These are phyloP conservation scores for Oryctes rhinoceros DNA, from an alignment of 1,140 invertebrate genomes.

Conservation along the genomic window DNA sequence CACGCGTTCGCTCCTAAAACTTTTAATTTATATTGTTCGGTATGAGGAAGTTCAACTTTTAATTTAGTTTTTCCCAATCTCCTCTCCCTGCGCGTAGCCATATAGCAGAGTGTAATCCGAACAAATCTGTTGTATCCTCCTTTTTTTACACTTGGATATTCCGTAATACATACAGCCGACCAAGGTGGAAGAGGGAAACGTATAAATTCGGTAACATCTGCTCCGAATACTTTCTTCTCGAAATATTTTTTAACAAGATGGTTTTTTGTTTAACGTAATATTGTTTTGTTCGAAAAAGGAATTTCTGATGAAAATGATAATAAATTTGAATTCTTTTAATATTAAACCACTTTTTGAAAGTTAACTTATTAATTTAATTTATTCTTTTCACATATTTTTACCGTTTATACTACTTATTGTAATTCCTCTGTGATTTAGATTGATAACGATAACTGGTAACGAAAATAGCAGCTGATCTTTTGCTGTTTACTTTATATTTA, in stretches of 20 bases:
- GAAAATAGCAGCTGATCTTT: too few relatives aligned
- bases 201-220: slow-evolving; percentile 36
- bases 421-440: too few relatives aligned
- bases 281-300: neutral
- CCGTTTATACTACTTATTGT: too few relatives aligned
- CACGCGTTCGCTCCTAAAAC: slow-evolving; percentile 7
- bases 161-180: neutral
- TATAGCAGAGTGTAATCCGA: neutral
- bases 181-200: neutral
- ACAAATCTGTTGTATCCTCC: slow-evolving; percentile 23
- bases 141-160: slow-evolving; percentile 1
- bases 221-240: neutral
- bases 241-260: neutral
- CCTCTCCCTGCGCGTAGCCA: neutral
- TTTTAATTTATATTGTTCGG: slow-evolving; percentile 35
- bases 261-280: neutral
- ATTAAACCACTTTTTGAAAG: too few relatives aligned
- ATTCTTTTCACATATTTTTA: too few relatives aligned
- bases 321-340: too few relatives aligned
- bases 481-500: too few relatives aligned
- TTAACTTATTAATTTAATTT: too few relatives aligned
- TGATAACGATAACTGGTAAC: too few relatives aligned
- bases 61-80: slow-evolving; percentile 36
- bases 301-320: too few relatives aligned
- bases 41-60: slow-evolving; percentile 36